phyloP scores from a whole-genome alignment of 1,140 invertebrate genomes.

The Tetramorium simillimum region DNA sequence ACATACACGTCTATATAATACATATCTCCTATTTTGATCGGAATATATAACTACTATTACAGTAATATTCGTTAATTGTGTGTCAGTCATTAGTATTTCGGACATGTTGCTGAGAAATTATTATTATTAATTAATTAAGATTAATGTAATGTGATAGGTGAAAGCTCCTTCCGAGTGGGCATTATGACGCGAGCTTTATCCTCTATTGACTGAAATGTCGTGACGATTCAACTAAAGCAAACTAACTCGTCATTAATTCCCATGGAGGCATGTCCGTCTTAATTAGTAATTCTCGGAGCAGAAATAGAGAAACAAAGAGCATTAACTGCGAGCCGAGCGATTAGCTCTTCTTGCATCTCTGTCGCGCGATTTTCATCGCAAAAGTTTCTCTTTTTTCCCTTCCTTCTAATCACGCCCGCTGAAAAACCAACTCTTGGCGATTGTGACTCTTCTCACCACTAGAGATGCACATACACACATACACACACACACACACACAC shows the following conservation, averaged over 20 bases:
- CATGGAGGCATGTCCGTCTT: conserved; percentile 67
- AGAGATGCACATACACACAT: background rate
- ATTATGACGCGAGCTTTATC: conserved; percentile 15
- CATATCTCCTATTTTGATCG: background rate
- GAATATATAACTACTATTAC: background rate
- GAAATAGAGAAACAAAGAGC: conserved; percentile 24
- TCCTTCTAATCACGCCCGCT: background rate
- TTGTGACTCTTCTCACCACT: conserved; percentile 13
- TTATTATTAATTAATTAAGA: conserved; percentile 4
- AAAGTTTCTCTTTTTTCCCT: background rate
- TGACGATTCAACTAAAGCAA: conserved; percentile 49
- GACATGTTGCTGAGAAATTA: background rate
- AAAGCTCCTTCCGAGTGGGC: background rate
- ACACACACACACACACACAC: background rate
- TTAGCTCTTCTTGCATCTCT: conserved; percentile 10
- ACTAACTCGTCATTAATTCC: conserved; percentile 71
- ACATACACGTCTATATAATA: background rate
- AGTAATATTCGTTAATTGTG: background rate
- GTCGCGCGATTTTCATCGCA: background rate
- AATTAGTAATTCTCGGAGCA: conserved; percentile 65
- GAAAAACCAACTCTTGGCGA: conserved; percentile 17
- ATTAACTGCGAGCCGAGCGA: background rate
- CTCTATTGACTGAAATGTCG: conserved; percentile 38
- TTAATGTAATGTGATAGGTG: background rate
- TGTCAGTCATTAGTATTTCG: background rate